Conservation (phyloP, 2,113 vertebrate species). For the Azemiops feae region DNA sequence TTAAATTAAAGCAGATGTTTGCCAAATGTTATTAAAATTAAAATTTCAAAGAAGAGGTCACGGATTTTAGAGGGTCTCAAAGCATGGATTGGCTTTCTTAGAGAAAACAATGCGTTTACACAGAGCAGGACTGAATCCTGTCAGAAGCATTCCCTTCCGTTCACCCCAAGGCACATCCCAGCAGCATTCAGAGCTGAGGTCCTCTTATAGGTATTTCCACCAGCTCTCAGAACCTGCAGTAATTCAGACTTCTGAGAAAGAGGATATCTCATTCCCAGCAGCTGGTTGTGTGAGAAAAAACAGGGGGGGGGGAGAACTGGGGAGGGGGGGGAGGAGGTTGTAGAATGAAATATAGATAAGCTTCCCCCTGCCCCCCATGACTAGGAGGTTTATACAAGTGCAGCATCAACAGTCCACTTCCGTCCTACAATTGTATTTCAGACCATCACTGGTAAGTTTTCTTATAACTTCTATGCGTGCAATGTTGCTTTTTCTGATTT, state of each 20-base stretch:
- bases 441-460: not conserved
- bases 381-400: not conserved
- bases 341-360: not conserved
- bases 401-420: not conserved
- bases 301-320: too few relatives aligned
- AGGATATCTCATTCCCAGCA: too few relatives aligned
- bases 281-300: too few relatives aligned
- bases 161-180: not conserved
- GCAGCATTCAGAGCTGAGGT: not conserved
- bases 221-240: not conserved
- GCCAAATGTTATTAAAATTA: not conserved
- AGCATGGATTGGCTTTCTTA: not conserved
- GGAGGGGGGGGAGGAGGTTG: not conserved
- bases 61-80: not conserved
- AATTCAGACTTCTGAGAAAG: not conserved
- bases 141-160: too few relatives aligned
- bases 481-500: not conserved
- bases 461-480: not conserved
- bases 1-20: not conserved
- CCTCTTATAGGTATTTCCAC: too few relatives aligned
- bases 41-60: not conserved
- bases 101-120: not conserved
- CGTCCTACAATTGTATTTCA: not conserved
- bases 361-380: not conserved
- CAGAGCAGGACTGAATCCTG: too few relatives aligned